Evolutionary conservation across 2,888 invertebrate species (phyloP).

Genomic region (Erebia epiphron): DNA sequence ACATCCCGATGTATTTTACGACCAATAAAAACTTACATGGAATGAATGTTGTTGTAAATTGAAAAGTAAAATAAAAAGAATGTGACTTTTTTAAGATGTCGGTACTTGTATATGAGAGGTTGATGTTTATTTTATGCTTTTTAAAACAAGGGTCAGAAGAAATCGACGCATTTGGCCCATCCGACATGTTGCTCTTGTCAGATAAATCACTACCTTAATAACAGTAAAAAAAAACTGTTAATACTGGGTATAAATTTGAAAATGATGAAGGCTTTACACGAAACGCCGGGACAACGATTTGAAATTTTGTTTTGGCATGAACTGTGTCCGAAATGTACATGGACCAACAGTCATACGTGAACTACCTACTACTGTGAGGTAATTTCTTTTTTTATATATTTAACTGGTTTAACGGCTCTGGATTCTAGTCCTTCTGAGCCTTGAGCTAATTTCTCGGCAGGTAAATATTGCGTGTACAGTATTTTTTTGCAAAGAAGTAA

Average conservation of each 20-base stretch:
- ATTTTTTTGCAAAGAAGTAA: too few relatives aligned
- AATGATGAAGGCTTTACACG: conserved; percentile 63
- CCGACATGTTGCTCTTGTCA: conserved; percentile 65
- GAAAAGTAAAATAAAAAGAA: conserved; percentile 44
- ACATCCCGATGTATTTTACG: conserved; percentile 41
- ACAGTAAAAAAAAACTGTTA: conserved; percentile 66
- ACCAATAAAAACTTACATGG: conserved; percentile 44
- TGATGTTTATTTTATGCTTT: conserved; percentile 62
- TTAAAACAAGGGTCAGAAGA: conserved; percentile 69
- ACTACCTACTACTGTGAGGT: not conserved
- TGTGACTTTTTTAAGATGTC: conserved; percentile 53
- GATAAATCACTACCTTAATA: conserved; percentile 76
- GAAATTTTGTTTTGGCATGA: conserved; percentile 31
- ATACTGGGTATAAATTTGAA: conserved; percentile 65
- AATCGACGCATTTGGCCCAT: conserved; percentile 70
- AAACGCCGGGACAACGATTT: conserved; percentile 37
- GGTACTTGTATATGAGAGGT: conserved; percentile 52
- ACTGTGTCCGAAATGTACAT: conserved; percentile 18
- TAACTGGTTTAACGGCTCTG: too few relatives aligned
- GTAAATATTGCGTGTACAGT: too few relatives aligned
- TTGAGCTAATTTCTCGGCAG: too few relatives aligned
- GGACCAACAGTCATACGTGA: not conserved
- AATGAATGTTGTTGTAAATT: conserved; percentile 43
- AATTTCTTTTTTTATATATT: too few relatives aligned
- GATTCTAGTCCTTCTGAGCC: too few relatives aligned